Percentiles rank a stretch among this genome's conserved stretches.
phyloP scores from a whole-genome alignment of 2,797 vertebrate species.

The Pagetopsis macropterus region DNA sequence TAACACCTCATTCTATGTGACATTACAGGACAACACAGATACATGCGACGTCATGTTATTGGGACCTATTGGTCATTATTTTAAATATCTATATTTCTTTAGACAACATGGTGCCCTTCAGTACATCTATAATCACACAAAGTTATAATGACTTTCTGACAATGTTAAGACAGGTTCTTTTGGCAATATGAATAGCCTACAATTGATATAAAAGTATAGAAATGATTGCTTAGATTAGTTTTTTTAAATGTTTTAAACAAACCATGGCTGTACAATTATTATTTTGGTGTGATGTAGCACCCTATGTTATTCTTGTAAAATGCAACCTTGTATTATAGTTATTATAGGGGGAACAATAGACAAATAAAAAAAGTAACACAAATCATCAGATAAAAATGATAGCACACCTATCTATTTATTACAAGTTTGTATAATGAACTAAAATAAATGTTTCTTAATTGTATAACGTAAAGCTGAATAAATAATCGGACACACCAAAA shows the following conservation, averaged over 20 bases:
- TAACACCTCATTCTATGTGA: not conserved
- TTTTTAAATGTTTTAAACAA: not conserved
- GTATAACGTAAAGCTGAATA: conserved; percentile 40
- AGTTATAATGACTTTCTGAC: not conserved
- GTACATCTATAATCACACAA: not conserved
- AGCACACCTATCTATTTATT: conserved; percentile 2
- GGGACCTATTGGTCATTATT: not conserved
- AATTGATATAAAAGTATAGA: not conserved
- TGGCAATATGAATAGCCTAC: not conserved
- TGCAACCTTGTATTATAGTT: not conserved
- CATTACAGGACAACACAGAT: not conserved
- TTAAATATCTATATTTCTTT: not conserved
- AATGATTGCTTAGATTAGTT: not conserved
- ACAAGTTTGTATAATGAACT: conserved; percentile 15
- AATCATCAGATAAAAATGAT: not conserved
- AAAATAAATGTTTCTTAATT: conserved; percentile 38
- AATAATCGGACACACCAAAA: conserved; percentile 29
- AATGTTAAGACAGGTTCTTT: not conserved
- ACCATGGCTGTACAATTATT: not conserved
- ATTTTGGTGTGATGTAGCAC: not conserved
- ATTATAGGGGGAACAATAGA: not conserved
- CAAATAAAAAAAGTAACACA: not conserved
- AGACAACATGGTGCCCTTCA: not conserved
- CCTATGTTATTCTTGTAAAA: not conserved
- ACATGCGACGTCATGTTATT: not conserved